Conservation (phyloP, 2,888 invertebrate genomes). For the Ophion ellenae region DNA sequence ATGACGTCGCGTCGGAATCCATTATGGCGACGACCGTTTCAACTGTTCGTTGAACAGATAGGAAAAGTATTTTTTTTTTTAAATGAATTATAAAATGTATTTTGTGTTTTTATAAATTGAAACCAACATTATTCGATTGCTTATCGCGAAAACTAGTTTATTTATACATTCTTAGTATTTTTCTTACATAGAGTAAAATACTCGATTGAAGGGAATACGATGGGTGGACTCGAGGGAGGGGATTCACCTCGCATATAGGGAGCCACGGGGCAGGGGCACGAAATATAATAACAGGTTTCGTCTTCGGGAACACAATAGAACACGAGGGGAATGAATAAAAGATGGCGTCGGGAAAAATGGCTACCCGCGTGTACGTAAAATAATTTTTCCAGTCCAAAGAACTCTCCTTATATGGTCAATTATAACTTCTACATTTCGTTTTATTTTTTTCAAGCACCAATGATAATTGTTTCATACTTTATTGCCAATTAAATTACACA, state of each 20-base stretch:
- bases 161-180: too few relatives aligned
- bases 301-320: slow-evolving; percentile 72
- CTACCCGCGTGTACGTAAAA: slow-evolving; percentile 10
- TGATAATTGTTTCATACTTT: background rate
- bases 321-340: slow-evolving; percentile 70
- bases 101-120: too few relatives aligned
- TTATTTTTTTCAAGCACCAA: background rate
- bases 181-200: too few relatives aligned
- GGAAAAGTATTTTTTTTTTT: too few relatives aligned
- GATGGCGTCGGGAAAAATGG: slow-evolving; percentile 65
- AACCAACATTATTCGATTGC: too few relatives aligned
- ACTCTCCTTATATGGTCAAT: background rate
- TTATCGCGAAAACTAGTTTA: too few relatives aligned
- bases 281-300: slow-evolving; percentile 75
- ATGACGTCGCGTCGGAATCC: too few relatives aligned
- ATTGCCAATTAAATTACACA: background rate
- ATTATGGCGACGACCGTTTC: too few relatives aligned
- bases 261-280: slow-evolving; percentile 44
- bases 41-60: too few relatives aligned
- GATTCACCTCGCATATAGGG: slow-evolving; percentile 39
- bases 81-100: too few relatives aligned
- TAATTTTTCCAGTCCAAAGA: background rate
- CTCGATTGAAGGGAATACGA: slow-evolving; percentile 43
- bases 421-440: too few relatives aligned
- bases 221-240: slow-evolving; percentile 47